A percentile compares a stretch with the other conserved stretches of the same genome.
These are phyloP conservation scores for Zoanthus sansibaricus DNA, from an alignment of 92 coral and sea anemone genomes.

Conservation along the genomic window DNA sequence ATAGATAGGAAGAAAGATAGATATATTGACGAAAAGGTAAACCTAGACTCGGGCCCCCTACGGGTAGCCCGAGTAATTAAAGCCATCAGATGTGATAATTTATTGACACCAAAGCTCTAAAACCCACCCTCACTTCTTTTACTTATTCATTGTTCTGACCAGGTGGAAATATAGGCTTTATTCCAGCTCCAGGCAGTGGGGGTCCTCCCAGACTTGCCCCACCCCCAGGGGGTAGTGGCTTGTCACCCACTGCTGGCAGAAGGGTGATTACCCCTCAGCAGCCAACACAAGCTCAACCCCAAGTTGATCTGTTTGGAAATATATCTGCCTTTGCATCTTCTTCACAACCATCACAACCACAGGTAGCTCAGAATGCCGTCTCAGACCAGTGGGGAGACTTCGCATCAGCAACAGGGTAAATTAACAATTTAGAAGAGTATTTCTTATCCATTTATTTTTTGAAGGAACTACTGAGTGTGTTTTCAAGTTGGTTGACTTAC, in stretches of 20 bases:
- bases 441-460: neutral
- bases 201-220: slow-evolving; percentile 90
- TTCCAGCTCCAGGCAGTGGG: slow-evolving; percentile 92
- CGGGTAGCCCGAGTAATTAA: too few relatives aligned
- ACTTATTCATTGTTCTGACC: too few relatives aligned
- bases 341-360: slow-evolving; percentile 65
- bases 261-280: slow-evolving; percentile 59
- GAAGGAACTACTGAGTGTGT: too few relatives aligned
- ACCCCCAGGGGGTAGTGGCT: slow-evolving; percentile 86
- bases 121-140: too few relatives aligned
- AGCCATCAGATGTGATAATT: too few relatives aligned
- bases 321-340: slow-evolving; percentile 58
- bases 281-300: slow-evolving; percentile 51
- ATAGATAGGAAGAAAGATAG: too few relatives aligned
- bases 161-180: slow-evolving; percentile 71
- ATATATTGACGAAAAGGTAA: too few relatives aligned
- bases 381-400: slow-evolving; percentile 94
- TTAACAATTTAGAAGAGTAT: neutral
- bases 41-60: too few relatives aligned
- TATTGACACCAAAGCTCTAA: too few relatives aligned
- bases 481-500: too few relatives aligned
- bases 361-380: slow-evolving; percentile 49
- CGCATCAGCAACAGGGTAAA: slow-evolving; percentile 84
- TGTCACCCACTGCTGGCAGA: slow-evolving; percentile 77
- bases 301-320: slow-evolving; percentile 53